phyloP scores from a whole-genome alignment of 2,797 vertebrate genomes.

The Parotocinclus haroldoi region DNA sequence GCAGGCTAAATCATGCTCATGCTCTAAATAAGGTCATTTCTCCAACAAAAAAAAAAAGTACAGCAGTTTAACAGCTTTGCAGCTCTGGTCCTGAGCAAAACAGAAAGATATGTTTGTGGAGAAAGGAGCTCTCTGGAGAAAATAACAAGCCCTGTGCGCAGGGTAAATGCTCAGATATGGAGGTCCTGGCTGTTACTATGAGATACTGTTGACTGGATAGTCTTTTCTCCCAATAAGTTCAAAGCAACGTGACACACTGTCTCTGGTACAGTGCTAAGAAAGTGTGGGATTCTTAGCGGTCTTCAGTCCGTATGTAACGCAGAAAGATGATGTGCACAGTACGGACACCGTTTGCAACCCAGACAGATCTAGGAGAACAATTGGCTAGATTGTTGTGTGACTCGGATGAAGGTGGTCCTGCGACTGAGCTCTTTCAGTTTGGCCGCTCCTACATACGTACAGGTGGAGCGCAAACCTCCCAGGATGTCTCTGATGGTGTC shows the following conservation, averaged over 20 bases:
- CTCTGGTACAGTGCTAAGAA: background rate
- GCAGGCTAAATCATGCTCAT: constrained; percentile 41
- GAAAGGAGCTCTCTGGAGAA: constrained; percentile 2
- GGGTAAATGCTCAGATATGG: constrained; percentile 2
- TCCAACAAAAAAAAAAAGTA: constrained; percentile 26
- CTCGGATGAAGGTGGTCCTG: constrained; percentile 93
- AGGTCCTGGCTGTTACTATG: constrained; percentile 1
- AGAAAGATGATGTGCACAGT: background rate
- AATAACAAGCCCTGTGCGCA: constrained; percentile 1
- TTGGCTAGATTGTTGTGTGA: constrained; percentile 93
- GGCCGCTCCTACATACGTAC: constrained; percentile 95
- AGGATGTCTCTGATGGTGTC: constrained; percentile 92
- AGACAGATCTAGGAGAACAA: constrained; percentile 75
- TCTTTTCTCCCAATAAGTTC: background rate
- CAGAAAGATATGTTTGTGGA: constrained; percentile 9
- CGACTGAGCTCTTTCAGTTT: constrained; percentile 95
- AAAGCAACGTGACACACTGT: background rate
- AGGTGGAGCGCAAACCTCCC: constrained; percentile 93
- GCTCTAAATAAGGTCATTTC: constrained; percentile 32
- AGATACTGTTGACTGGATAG: constrained; percentile 23
- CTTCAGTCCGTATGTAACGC: background rate
- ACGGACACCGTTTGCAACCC: background rate
- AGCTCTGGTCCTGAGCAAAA: constrained; percentile 55
- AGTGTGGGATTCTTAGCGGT: constrained; percentile 1
- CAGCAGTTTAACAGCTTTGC: constrained; percentile 35